Evolutionary conservation across 1,140 invertebrate species (phyloP), one percentile per base, ranked within the genome.

Genomic region (Cydia fagiglandana): DNA sequence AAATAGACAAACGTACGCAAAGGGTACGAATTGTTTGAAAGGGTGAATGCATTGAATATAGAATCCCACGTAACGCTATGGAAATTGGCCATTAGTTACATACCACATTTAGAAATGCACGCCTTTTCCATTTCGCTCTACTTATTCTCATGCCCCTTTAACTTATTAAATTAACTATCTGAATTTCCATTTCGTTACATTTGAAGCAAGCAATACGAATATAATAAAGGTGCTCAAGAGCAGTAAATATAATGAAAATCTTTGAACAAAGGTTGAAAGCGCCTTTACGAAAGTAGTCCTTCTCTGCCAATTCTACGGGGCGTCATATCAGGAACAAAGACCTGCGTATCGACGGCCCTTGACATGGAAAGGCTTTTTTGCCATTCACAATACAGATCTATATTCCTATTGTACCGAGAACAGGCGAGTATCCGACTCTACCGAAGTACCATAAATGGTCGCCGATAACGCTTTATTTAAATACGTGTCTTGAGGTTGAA

Each of bases 311-410:
- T 50, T 61, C 56, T 61, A 10, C 56, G 20, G 56, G 64, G 66
- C 66, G 66, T 70, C 81, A 83, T 77, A 80, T 74, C 75, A 80
- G 79, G 87, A 89, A 91, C 88, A 92, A 91, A 91, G 84, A 80
- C 85, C 84, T 86, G 86, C 82, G 77, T 80, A 86, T 90, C 88
- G 84, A 89, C 85, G 86, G 81, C 83, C 83, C 85, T 91, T 88
- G 86, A 91, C 88, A 89, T 78, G 88, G 86, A 90, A 92, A 88
- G 83, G 84, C 87, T 90, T 90, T 89, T 92, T 92, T 91, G 83
- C 85, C 81, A 79, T 79, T 84, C 77, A 77, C 85, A 87, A 87
- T 88, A 90, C 89, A 84, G 79, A 83, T 86, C 82, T 74, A 77
- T 17, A 53, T 61, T 61, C 56, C 17, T 61, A 4, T 17, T 7